Percentiles rank a stretch among this genome's conserved stretches.
phyloP scores from a whole-genome alignment of 2,113 vertebrate species.

The Caranx melampygus region DNA sequence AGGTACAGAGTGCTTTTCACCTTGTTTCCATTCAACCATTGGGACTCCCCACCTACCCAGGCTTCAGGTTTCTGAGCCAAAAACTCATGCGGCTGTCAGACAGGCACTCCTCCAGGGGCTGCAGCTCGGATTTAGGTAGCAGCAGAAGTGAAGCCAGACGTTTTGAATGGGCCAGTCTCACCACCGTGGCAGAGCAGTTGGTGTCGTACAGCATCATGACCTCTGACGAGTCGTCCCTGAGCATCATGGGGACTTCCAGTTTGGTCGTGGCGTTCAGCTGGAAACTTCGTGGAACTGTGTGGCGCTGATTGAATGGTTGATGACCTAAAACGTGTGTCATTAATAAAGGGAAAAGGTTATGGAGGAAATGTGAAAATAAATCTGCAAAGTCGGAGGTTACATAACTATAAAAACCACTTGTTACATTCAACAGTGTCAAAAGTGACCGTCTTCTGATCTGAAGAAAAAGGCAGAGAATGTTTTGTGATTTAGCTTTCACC shows the following conservation, averaged over 20 bases:
- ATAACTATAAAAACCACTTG: neutral
- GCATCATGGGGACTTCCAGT: slow-evolving; percentile 43
- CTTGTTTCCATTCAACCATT: neutral
- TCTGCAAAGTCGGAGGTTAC: neutral
- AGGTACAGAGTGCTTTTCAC: neutral
- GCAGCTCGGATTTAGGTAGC: slow-evolving; percentile 36
- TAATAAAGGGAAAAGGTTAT: slow-evolving; percentile 10
- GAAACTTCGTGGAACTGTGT: slow-evolving; percentile 30
- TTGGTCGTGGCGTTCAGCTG: slow-evolving; percentile 19
- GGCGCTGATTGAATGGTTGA: slow-evolving; percentile 25
- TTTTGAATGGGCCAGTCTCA: slow-evolving; percentile 7
- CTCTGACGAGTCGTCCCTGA: slow-evolving; percentile 30
- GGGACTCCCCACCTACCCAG: slow-evolving; percentile 18
- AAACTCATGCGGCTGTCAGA: slow-evolving; percentile 25
- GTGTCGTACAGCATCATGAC: slow-evolving; percentile 56
- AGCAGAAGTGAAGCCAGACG: slow-evolving; percentile 42
- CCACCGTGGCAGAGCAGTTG: slow-evolving; percentile 39
- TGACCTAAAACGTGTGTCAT: slow-evolving; percentile 38
- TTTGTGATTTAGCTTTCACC: neutral
- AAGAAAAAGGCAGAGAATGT: slow-evolving; percentile 9
- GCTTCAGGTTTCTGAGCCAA: slow-evolving; percentile 42
- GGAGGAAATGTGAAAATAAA: slow-evolving; percentile 18
- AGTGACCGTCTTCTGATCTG: no score
- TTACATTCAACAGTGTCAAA: slow-evolving; percentile 13
- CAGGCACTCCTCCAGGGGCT: slow-evolving; percentile 33